Evolutionary conservation across 2,113 vertebrate genomes (phyloP), one percentile per base, ranked within the genome.

Genomic region (Cryptomyrus ogoouensis): DNA sequence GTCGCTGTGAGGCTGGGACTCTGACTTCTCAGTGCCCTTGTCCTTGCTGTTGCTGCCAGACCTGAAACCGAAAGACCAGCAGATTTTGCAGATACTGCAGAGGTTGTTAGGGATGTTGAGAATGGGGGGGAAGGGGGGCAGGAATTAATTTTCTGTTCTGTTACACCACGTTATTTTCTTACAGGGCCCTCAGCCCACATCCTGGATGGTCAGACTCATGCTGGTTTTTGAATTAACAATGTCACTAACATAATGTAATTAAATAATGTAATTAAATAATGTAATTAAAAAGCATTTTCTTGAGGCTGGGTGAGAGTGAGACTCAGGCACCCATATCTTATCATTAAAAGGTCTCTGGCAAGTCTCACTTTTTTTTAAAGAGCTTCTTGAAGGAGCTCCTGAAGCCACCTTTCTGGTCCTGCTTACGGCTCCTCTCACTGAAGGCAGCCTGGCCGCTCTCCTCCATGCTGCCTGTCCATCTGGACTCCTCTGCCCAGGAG

Each of bases 321-420:
- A 17, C n/a, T 31, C 15, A 19, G 74, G 74, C 66, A 35, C 74
- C 15, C 31, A 39, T 77, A 5, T 80, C 35, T 19, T 19, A 19
- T 39, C 74, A 42, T 44, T 84, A 21, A 84, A 47, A 84, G 80
- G 44, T 42, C 42, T n/a, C 19, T 21, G 80, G 21, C 8, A 84
- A 12, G 42, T 94, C 95, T 97, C 94, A 99, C 98, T 98, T 99
- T 95, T 99, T 99, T 95, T 98, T 99, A 96, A 99, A 99, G 94
- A 99, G 97, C 92, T 98, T 99, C 96, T 98, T 98, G 95, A 99
- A 99, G 84, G 98, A 99, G 95, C 96, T 99, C 88, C 98, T 97
- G 93, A 99, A 98, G 88, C 98, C 97, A 95, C 98, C 97, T 95
- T 97, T 98, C 94, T 96, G 96, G 93, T 98, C 98, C 94, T 97